Percentiles rank a stretch among this genome's conserved stretches.
Conservation (phyloP, 2,888 invertebrate genomes). For the Ennomos fuscantarius region DNA sequence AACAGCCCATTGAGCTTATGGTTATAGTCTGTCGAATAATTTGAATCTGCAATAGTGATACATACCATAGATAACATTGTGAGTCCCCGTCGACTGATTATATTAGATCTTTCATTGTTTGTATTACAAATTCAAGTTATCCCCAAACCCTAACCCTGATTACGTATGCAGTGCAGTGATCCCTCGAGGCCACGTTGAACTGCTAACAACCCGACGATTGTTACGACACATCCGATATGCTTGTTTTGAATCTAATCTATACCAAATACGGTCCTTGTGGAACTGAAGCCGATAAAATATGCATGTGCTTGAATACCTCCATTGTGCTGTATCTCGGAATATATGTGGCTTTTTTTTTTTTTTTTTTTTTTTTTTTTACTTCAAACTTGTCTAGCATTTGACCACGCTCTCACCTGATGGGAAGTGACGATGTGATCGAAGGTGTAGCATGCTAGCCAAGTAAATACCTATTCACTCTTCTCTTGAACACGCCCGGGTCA, state of each 20-base stretch:
- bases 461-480: too few species aligned
- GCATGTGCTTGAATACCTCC: constrained; percentile 16
- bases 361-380: too few species aligned
- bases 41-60: too few species aligned
- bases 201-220: constrained; percentile 41
- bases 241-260: constrained; percentile 38
- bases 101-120: constrained; percentile 37
- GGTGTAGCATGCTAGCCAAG: too few species aligned
- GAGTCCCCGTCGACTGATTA: constrained; percentile 35
- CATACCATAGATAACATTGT: background rate
- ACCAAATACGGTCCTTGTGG: constrained; percentile 23
- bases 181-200: constrained; percentile 30
- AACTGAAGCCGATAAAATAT: constrained; percentile 17
- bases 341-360: background rate
- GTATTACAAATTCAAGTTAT: constrained; percentile 29
- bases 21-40: too few species aligned
- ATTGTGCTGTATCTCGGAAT: constrained; percentile 14
- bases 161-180: constrained; percentile 40
- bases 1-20: too few species aligned
- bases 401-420: too few species aligned
- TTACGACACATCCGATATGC: constrained; percentile 36
- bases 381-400: too few species aligned
- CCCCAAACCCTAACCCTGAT: constrained; percentile 36
- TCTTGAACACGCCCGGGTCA: too few species aligned
- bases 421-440: too few species aligned